A percentile compares a stretch with the other conserved stretches of the same genome.
Evolutionary conservation across 1,140 invertebrate species (phyloP).

Genomic region (Antheraea pernyi): DNA sequence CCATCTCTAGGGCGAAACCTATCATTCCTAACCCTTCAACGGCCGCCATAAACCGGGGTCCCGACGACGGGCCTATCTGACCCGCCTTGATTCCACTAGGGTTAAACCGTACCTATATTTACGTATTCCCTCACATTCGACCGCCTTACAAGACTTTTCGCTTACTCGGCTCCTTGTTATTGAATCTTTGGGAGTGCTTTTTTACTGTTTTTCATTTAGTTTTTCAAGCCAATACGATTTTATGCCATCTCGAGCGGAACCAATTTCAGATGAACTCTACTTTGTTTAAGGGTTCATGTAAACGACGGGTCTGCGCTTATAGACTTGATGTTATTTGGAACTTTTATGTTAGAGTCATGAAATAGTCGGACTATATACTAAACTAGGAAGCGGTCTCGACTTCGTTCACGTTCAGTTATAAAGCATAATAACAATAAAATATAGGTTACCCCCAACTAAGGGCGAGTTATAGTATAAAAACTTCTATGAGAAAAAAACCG

Average conservation of each 20-base stretch:
- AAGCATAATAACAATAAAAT: too few relatives aligned
- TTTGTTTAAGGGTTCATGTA: not conserved
- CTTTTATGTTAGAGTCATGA: not conserved
- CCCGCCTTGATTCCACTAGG: constrained; percentile 7
- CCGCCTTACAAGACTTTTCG: constrained; percentile 12
- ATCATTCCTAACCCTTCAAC: constrained; percentile 15
- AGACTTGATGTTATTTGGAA: not conserved
- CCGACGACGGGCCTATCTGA: constrained; percentile 11
- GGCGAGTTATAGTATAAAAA: too few relatives aligned
- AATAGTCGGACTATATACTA: too few relatives aligned
- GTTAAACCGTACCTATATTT: constrained; percentile 11
- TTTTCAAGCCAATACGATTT: constrained; percentile 5
- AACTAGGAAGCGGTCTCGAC: too few relatives aligned
- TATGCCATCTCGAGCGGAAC: not conserved
- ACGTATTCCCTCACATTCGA: not conserved
- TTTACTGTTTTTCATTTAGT: constrained; percentile 10
- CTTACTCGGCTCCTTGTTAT: constrained; percentile 6
- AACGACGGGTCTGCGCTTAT: not conserved
- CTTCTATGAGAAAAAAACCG: too few relatives aligned
- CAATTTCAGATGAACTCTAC: not conserved
- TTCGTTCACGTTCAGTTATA: too few relatives aligned
- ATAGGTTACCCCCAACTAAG: too few relatives aligned
- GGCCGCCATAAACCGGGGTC: constrained; percentile 14
- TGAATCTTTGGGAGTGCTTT: constrained; percentile 6
- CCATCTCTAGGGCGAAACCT: constrained; percentile 8